These are phyloP conservation scores for Falco peregrinus DNA, from an alignment of 2,797 vertebrate species.

Conservation along the genomic window DNA sequence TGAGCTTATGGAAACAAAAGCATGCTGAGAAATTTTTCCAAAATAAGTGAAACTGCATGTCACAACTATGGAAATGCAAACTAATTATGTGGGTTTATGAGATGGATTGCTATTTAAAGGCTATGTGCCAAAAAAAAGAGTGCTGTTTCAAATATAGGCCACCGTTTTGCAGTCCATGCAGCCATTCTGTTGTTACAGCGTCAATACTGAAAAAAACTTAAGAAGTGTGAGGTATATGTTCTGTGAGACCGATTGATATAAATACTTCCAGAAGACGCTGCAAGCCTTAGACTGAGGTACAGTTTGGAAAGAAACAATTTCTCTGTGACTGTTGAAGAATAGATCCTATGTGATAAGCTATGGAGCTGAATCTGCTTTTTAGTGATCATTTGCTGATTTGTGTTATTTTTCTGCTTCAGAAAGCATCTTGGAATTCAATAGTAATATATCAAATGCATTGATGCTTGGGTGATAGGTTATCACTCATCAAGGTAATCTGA, in stretches of 20 bases:
- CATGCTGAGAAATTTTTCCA: rapidly evolving
- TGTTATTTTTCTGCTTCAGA: background rate
- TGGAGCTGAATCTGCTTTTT: background rate
- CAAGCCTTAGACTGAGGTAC: background rate
- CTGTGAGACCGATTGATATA: background rate
- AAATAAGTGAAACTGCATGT: background rate
- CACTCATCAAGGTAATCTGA: background rate
- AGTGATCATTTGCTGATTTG: background rate
- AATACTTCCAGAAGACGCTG: background rate
- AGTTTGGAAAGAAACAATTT: background rate
- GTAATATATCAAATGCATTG: background rate
- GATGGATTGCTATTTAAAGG: background rate
- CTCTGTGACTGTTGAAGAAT: background rate
- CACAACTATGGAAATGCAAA: background rate
- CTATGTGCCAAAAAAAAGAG: background rate
- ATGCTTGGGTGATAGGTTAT: background rate
- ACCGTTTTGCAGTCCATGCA: too few relatives aligned
- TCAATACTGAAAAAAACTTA: background rate
- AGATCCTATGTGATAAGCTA: background rate
- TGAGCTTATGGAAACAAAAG: background rate
- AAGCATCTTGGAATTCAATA: background rate
- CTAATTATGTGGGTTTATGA: background rate
- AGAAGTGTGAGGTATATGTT: background rate
- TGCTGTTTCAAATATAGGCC: background rate
- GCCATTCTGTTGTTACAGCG: background rate